Evolutionary conservation across 1,140 invertebrate genomes (phyloP), one percentile per base, ranked within the genome.

Genomic region (Neodiprion lecontei): DNA sequence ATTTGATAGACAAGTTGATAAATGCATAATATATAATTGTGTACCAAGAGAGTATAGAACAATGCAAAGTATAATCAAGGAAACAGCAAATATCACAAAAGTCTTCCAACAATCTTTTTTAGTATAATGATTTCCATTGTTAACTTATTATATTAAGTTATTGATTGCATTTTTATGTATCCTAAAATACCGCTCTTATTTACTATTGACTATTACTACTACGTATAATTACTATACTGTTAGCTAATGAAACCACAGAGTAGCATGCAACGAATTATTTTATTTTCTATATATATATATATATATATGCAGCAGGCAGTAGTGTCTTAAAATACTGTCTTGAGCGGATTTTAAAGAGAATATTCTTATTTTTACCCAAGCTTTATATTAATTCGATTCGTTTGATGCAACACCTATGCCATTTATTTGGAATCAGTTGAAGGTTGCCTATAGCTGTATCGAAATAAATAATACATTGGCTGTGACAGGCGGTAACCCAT

Each of bases 11-110:
- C 23, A 11, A 47, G 17, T 21, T 9, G 17, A 21, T 47, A 69
- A 12, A 14, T 69, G 67, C 67, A 69, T 69, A 69, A 69, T 69
- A 69, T 14, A 23, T 47, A 69, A 65, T 14, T 40, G 28, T 40
- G 28, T 17, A 65, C 17, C 61, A 47, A 14, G 48, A 17, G 48
- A 14, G 48, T 71, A 48, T 71, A 71, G 12, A 71, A 50, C 21
- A 23, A 71, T 71, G 48, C 53, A 61, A 61, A 17, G n/a, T 61
- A 61, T 61, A 61, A 61, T 65, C 17, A 9, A 76, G 53, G 9
- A 9, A 78, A 79, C 80, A 82, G 79, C 82, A 85, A 84, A 84
- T 77, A 83, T 83, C 79, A 83, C 77, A 77, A 84, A 76, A 79
- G 82, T 86, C 82, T 85, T 86, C 82, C 83, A 74, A 75, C 21